Evolutionary conservation across 2,797 vertebrate genomes (phyloP), one percentile per base, ranked within the genome.

Genomic region (Tapirus indicus): DNA sequence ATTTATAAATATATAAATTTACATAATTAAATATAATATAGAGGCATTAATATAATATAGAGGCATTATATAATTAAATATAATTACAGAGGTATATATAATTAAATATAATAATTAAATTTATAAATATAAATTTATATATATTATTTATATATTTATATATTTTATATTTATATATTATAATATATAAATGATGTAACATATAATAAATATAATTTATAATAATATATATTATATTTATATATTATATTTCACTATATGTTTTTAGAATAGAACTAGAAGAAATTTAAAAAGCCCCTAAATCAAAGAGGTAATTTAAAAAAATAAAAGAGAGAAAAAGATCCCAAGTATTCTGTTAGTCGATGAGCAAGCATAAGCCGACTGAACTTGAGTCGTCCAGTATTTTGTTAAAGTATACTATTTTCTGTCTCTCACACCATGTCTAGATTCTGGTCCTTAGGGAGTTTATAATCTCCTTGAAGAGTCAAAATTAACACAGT

Each of bases 371-470:
- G 6, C 9, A 92, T 32, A 82, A 64, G 17, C n/a, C 52, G 80
- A 72, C 10, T n/a, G 7, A n/a, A 71, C 78, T 8, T 62, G 69
- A 75, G 75, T 7, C 68, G 32, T 32, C 7, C 1, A 56, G 38
- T 32, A 38, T 44, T 71, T 49, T 79, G 38, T 32, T 77, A 32
- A 47, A 90, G 12, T 58, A 64, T 25, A n/a, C 49, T 27, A 17
- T 23, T 60, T 93, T n/a, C 38, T 62, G 13, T 80, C 17, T 69
- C 38, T 95, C 74, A 72, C 3, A 62, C 8, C 62, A 60, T 52
- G 92, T 93, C 91, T 87, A 62, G 86, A 75, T 56, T 92, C 23
- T 75, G 58, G 69, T 52, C 49, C 44, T 87, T 38, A 71, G 32
- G 89, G n/a, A 91, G 66, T 14, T 92, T 58, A 78, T 25, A 54